Evolutionary conservation across 2,113 vertebrate species (phyloP).

Genomic region (Mionectes macconnelli): DNA sequence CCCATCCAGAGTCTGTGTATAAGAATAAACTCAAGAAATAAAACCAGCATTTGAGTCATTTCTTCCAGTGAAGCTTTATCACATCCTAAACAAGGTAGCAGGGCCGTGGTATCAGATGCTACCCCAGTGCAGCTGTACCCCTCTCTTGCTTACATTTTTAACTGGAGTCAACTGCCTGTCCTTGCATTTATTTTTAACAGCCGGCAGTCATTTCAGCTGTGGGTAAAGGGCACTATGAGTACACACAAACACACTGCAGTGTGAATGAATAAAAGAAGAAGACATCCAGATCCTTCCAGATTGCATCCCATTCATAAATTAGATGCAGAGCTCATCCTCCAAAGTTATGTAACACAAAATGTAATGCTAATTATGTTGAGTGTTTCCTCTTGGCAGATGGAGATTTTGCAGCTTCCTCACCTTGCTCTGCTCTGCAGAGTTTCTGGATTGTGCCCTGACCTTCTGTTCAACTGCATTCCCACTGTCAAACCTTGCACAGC

Average conservation of each 20-base stretch:
- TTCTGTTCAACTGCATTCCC: neutral
- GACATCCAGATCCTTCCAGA: neutral
- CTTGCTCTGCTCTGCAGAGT: neutral
- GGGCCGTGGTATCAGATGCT: neutral
- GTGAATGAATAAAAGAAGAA: neutral
- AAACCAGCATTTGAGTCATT: neutral
- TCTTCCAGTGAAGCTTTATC: neutral
- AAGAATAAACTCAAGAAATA: neutral
- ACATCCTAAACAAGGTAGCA: neutral
- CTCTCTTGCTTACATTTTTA: neutral
- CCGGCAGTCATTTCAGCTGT: neutral
- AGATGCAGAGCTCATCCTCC: neutral
- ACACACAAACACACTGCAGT: neutral
- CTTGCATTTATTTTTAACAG: constrained; percentile 3
- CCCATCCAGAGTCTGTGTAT: neutral
- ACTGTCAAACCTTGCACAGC: neutral
- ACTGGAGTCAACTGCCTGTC: neutral
- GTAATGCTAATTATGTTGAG: neutral
- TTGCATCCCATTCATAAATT: neutral
- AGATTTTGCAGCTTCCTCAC: neutral
- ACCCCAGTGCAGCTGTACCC: neutral
- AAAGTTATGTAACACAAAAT: neutral
- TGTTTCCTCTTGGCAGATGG: neutral
- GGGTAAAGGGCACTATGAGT: neutral
- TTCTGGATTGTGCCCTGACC: neutral